Evolutionary conservation across 2,797 vertebrate species (phyloP), one percentile per base, ranked within the genome.

Genomic region (Tadarida brasiliensis): DNA sequence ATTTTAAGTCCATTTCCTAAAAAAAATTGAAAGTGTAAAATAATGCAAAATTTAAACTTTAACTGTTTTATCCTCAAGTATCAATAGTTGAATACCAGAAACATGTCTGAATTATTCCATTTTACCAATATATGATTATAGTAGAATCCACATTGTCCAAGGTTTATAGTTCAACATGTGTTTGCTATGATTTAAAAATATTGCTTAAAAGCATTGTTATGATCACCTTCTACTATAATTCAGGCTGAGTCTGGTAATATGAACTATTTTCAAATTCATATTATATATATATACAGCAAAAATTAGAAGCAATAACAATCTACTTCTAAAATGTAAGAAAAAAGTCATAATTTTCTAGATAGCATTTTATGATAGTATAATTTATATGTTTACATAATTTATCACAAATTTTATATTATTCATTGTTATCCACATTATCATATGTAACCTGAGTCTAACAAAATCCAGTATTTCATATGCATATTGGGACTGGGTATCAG

Each of bases 351-450:
- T 92, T 84, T 87, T 39, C n/a, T 47, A 78, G 2, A 80, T 35
- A 94, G 8, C 3, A 93, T 94, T 93, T 95, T 89, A 67, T 78
- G 24, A 68, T 76, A 49, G 15, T 63, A 86, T 49, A 92, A 86
- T 87, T 93, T 83, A 82, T 68, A 80, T 35, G 1, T 68, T 91
- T 85, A 19, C 22, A 73, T 94, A 56, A 82, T 54, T 95, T 90
- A 80, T 80, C 7, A 73, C 24, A 47, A 87, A 74, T 56, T 80
- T 90, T 70, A 19, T 12, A 65, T 74, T 90, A 83, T 47, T 26
- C 10, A 24, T 61, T 84, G 4, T 33, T 91, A 20, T 47, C 39
- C 44, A 35, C 67, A 81, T 57, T 94, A 59, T 35, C 20, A 11
- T 49, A 74, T 39, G 1, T 54, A 74, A 87, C 16, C 26, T 19